Percentiles rank a stretch among this genome's conserved stretches.
Conservation (phyloP, 2,113 vertebrate genomes). For the Plotosus lineatus region DNA sequence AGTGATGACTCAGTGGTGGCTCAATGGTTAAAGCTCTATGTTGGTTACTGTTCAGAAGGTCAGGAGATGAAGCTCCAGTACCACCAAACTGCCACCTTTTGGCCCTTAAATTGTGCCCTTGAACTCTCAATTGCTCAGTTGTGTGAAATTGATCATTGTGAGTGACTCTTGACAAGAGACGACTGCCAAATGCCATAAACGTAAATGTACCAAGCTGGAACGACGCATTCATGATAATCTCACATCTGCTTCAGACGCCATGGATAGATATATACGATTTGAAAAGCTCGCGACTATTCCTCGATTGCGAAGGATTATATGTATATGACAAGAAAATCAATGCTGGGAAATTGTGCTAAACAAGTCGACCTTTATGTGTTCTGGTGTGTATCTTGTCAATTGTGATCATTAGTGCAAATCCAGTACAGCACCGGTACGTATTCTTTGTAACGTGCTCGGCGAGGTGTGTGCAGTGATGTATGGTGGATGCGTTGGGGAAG, state of each 20-base stretch:
- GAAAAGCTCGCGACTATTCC: not conserved
- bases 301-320: not conserved
- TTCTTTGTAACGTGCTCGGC: not conserved
- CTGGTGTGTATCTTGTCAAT: not conserved
- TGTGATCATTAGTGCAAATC: constrained; percentile 29
- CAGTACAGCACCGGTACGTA: not conserved
- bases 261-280: not conserved
- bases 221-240: not conserved
- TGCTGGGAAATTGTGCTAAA: not conserved
- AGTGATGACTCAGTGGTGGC: no score
- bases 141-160: no score
- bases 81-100: no score
- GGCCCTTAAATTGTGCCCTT: no score
- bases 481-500: constrained; percentile 40
- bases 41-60: no score
- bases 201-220: not conserved
- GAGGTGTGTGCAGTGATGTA: constrained; percentile 34
- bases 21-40: no score
- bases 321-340: not conserved
- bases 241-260: not conserved
- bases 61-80: no score
- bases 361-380: constrained; percentile 18
- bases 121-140: no score
- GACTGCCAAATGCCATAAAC: no score
- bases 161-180: no score